Evolutionary conservation across 2,113 vertebrate genomes (phyloP), one percentile per base, ranked within the genome.

Genomic region (Rhabdomys dilectus): DNA sequence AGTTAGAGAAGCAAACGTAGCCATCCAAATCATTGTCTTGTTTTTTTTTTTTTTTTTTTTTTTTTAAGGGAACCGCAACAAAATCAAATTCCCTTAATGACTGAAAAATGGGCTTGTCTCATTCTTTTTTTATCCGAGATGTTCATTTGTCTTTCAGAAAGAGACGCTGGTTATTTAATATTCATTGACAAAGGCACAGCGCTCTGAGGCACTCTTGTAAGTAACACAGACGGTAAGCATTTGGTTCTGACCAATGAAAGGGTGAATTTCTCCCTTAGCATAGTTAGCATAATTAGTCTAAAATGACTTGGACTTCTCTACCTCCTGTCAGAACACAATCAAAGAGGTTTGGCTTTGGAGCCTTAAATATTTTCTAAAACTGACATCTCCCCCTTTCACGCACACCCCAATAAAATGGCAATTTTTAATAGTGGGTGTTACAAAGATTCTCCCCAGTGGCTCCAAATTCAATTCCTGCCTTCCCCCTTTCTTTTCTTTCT

Each of bases 101-200:
- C n/a, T 15, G 88, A 22, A 96, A 97, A 97, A 95, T 36, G 72
- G 66, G 68, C 96, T 97, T 97, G 92, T 95, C 53, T 96, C 97
- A 36, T 91, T 97, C 95, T 97, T 96, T 97, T 96, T 98, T 98
- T 97, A 97, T 96, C 97, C 96, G 88, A 97, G 91, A 72, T 97
- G 98, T 98, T 97, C 97, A 98, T 98, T 98, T 97, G 91, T 88
- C 95, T 96, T 98, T 98, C 91, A 92, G 97, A 97, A 97, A 97
- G 75, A 98, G 64, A 91, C 91, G 75, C 86, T 98, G 95, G 96
- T 97, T 97, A 97, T 96, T 96, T 96, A 98, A 97, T 96, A 73
- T 91, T 97, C 93, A 97, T 90, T 97, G 88, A 95, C 92, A 98
- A 98, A 96, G 91, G 70, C 81, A 80, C 78, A 96, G 92, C 73